Base-by-base conservation (phyloP, 2,113 vertebrate species). In the Chamaetylas fuelleborni region DNA sequence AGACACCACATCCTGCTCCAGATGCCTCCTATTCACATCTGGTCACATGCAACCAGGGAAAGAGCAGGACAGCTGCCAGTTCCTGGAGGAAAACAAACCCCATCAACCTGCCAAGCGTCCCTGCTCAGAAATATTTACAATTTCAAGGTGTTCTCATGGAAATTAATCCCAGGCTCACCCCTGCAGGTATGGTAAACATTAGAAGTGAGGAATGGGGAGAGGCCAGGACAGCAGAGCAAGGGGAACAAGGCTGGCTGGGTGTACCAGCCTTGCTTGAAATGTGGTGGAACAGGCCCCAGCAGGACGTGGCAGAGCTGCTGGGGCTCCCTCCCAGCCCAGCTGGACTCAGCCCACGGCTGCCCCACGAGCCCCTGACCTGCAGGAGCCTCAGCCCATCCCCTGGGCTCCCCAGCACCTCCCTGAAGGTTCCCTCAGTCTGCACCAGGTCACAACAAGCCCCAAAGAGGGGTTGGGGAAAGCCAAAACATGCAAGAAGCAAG, bases 121-220 rank as follows among this genome's bases (percentile, higher is more conserved):
- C 84, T 14, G 73, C 87, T 91, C 8, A 0, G 78, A 87, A 24
- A 61, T 95, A 82, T 96, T 95, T 95, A 82, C 87, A 23, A 78
- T 84, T 71, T 36, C 11, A 19, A 11, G 0, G 6, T 25, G 95
- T 94, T 95, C 93, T 92, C 93, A 95, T 65, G 78, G 92, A 94
- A 82, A 87, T 90, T 85, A 95, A 95, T 94, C 89, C 91, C 76
- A 24, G 89, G 69, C 45, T 79, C 78, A 84, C 12, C 90, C 78
- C 42, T 91, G 54, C 87, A 90, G 95, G 70, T 91, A 95, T 4
- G 36, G 66, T 58, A 95, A 97, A 96, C 79, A 90, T 5, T 9
- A 45, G 2, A 8, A 76, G 54, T 0, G 24, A 95, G 87, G 85
- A 96, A 92, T 82, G 90, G 91, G 93, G 94, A 97, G 94, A 93